Base-by-base conservation (phyloP, 2,888 invertebrate species). In the Calameuta idolon region DNA sequence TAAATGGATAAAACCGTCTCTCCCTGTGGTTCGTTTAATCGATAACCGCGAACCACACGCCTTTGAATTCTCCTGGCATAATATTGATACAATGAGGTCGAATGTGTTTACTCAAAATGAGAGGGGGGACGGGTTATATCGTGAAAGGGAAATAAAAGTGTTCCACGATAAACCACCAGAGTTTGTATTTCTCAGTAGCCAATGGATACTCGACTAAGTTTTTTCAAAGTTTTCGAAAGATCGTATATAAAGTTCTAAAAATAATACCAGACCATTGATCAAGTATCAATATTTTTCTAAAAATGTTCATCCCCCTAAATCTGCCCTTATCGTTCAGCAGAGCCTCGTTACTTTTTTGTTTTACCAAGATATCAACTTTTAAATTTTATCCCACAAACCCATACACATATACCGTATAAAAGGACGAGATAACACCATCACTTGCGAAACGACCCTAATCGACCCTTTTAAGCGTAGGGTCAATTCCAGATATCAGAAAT, bases 401-500 rank as follows among this genome's bases (percentile, higher is more conserved):
- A 55, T 5, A 55, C 23, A 23, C 23, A 15, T 55, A 23, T 23
- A 55, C 55, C 55, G 23, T 23, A 55, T 9, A 55, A 55, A 55
- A 55, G 5, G 23, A 55, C 23, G 9, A 23, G 5, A 55, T 55
- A 55, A 55, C 15, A 55, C 15, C 55, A 55, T 9, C 55, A 23
- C 2, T 31, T 31, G 31, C 71, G 31, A 12, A 71, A 12, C 71
- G 15, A 81, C 80, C 84, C 79, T 79, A 81, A 81, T 80, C 79
- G 74, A 80, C 74, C 80, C 79, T 81, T 82, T 82, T 80, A 85
- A 80, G 78, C 79, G 79, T 75, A 73, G 76, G 80, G 74, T 85
- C 82, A 83, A 85, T 83, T 81, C 79, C 80, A 82, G 81, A 83
- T 85, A 85, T 82, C 82, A 76, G 75, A 77, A 82, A 85, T 83